Evolutionary conservation across 1,140 invertebrate species (phyloP), one percentile per base, ranked within the genome.

Genomic region (Chymomyza costata): DNA sequence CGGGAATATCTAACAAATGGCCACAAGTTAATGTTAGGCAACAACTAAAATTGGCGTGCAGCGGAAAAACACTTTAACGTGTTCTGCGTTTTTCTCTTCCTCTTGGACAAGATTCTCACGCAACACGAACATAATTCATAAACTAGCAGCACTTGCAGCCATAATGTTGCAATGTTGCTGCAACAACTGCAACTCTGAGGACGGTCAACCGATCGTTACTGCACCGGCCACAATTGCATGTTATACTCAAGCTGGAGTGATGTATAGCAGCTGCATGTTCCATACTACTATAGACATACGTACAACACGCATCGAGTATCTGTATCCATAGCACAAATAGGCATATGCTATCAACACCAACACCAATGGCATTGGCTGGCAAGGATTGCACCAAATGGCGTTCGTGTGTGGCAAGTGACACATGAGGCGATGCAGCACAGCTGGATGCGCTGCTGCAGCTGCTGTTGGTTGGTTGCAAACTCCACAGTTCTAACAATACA

Each of bases 401-500:
- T 52, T 81, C 73, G 74, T 80, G 73, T 78, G 73, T 78, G 73
- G 73, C 74, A 71, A 73, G 64, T 68, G 73, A 73, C 73, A 78
- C 71, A 71, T 55, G 73, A 78, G 73, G 73, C 74, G 74, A 47
- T 73, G 74, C 68, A 43, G 60, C 73, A 80, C 73, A 80, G 73
- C 74, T 81, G 73, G 73, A 73, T 48, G 50, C 63, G 39, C 47
- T 45, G 18, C 21, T 25, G 21, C 3, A 8, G 21, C 21, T 25
- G 21, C 21, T 31, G 21, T 25, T 25, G 21, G 21, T 25, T 25
- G 21, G 3, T 25, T 56, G 67, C 46, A 43, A 44, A 18, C 55
- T 47, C 59, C 45, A 39, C 15, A 31, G 15, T 37, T 39, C 14
- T 28, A 11, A 17, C 28, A 43, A 44, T n/a, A n/a, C n/a, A n/a